Evolutionary conservation across 2,888 invertebrate species (phyloP).

Genomic region (Himalopsyche kuldschensis): DNA sequence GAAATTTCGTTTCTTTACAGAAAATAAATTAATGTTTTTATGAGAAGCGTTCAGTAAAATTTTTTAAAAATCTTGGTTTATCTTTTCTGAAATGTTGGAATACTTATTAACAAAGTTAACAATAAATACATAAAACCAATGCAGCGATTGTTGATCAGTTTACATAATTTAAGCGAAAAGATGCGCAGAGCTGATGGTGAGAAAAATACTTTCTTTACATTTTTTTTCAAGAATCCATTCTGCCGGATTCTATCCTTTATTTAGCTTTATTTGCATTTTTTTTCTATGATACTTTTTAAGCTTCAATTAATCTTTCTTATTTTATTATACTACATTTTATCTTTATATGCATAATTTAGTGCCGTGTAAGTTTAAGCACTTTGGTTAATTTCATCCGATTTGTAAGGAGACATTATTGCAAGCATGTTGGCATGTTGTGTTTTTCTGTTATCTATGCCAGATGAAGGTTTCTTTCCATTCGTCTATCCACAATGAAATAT

Average conservation of each 20-base stretch:
- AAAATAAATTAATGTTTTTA: too few species aligned
- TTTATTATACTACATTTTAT: background rate
- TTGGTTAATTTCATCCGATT: background rate
- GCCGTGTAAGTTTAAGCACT: background rate
- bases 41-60: too few species aligned
- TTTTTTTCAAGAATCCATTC: slow-evolving; percentile 2
- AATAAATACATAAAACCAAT: background rate
- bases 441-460: background rate
- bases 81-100: too few species aligned
- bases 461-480: background rate
- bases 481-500: background rate
- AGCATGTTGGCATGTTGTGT: slow-evolving; percentile 1
- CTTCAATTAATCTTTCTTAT: background rate
- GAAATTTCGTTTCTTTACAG: too few species aligned
- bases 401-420: background rate
- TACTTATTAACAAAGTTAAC: too few species aligned
- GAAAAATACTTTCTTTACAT: slow-evolving; percentile 14
- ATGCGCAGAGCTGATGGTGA: slow-evolving; percentile 33
- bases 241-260: slow-evolving; percentile 2
- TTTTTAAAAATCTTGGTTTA: too few species aligned
- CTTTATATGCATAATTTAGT: background rate
- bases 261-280: slow-evolving; percentile 3
- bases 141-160: background rate
- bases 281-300: background rate
- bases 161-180: slow-evolving; percentile 7